Percentiles rank a stretch among this genome's conserved stretches.
Conservation (phyloP, 2,888 invertebrate species). For the Agriopis leucophaearia region DNA sequence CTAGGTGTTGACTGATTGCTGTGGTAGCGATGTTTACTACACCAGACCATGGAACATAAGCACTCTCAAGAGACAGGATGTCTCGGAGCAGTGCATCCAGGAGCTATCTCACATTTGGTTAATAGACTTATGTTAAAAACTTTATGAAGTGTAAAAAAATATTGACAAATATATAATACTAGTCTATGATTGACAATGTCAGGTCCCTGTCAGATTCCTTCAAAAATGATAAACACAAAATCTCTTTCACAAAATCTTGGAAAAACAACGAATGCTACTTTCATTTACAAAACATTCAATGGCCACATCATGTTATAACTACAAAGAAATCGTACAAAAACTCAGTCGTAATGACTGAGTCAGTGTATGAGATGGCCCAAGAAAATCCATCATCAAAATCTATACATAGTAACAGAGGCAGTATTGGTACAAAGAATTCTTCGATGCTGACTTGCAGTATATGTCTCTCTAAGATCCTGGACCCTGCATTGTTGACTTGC, state of each 20-base stretch:
- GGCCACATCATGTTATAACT: constrained; percentile 12
- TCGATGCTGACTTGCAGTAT: constrained; percentile 64
- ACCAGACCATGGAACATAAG: too few relatives aligned
- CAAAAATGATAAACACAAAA: constrained; percentile 5
- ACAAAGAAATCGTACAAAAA: constrained; percentile 23
- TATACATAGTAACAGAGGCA: constrained; percentile 44
- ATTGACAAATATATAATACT: too few relatives aligned
- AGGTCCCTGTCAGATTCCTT: neutral
- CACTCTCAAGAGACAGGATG: too few relatives aligned
- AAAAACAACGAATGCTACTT: constrained; percentile 3
- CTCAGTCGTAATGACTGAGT: constrained; percentile 41
- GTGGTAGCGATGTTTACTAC: too few relatives aligned
- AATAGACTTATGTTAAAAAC: too few relatives aligned
- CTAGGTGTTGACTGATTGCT: too few relatives aligned
- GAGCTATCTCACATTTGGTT: too few relatives aligned
- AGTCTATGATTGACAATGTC: too few relatives aligned
- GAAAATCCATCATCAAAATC: constrained; percentile 21
- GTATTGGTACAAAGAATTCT: constrained; percentile 47
- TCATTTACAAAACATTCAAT: neutral
- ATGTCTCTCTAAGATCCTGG: constrained; percentile 63
- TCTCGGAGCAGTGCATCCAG: too few relatives aligned
- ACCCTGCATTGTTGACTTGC: constrained; percentile 64
- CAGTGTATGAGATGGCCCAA: constrained; percentile 38
- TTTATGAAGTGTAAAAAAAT: too few relatives aligned
- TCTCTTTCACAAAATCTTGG: constrained; percentile 27